These are phyloP conservation scores for Naja naja DNA, from an alignment of 2,113 vertebrate genomes.

Conservation along the genomic window DNA sequence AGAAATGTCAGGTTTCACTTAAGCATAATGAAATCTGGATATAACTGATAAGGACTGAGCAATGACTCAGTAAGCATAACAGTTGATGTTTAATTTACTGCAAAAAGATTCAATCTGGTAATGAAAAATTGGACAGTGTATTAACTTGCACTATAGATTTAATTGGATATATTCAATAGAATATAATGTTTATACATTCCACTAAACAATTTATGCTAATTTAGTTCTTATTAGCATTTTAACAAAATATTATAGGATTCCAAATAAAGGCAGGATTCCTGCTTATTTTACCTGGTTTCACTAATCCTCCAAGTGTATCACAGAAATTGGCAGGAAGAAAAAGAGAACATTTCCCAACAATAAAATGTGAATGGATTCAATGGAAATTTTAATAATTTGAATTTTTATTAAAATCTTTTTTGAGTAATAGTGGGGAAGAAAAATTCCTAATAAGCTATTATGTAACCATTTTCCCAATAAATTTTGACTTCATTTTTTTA, in stretches of 20 bases:
- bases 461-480: neutral
- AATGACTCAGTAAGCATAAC: neutral
- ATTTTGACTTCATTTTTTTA: conserved; percentile 3
- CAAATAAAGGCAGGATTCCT: neutral
- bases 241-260: neutral
- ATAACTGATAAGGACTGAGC: neutral
- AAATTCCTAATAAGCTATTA: neutral
- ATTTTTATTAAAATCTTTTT: neutral
- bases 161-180: neutral
- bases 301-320: neutral
- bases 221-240: neutral
- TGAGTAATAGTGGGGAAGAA: neutral
- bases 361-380: neutral
- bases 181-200: neutral
- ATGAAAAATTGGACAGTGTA: neutral
- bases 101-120: neutral
- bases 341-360: neutral
- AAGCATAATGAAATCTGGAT: neutral
- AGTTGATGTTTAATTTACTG: neutral
- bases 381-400: neutral
- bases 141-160: neutral
- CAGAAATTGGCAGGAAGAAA: neutral
- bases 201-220: neutral
- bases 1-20: neutral
- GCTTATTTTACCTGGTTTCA: neutral